Evolutionary conservation across 2,113 vertebrate genomes (phyloP).

Genomic region (Urocolius indicus): DNA sequence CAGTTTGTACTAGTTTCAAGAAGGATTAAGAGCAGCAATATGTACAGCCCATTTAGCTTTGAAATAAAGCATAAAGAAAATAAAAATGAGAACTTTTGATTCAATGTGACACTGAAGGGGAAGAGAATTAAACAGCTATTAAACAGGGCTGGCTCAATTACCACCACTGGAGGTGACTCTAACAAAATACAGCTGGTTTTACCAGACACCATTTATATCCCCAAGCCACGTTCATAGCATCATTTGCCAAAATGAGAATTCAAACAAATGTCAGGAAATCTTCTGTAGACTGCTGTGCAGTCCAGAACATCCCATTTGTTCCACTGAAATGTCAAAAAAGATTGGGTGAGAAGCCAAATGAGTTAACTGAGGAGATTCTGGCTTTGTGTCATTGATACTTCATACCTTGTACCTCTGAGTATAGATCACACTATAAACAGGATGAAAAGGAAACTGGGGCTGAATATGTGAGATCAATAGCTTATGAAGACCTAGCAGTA

Average conservation of each 20-base stretch:
- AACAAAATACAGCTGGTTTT: constrained; percentile 15
- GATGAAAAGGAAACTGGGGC: not conserved
- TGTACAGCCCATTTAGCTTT: constrained; percentile 56
- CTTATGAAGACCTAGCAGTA: not conserved
- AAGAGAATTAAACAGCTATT: constrained; percentile 47
- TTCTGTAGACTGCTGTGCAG: not conserved
- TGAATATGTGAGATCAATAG: not conserved
- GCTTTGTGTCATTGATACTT: not conserved
- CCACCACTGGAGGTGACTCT: constrained; percentile 30
- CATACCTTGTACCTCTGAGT: not conserved
- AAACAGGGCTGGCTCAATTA: constrained; percentile 18
- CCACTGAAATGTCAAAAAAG: constrained; percentile 3
- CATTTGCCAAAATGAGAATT: constrained; percentile 12
- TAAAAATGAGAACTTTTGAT: constrained; percentile 58
- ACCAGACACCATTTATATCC: not conserved
- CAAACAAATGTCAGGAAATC: not conserved
- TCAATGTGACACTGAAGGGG: constrained; percentile 60
- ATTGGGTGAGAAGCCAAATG: not conserved
- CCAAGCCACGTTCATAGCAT: not conserved
- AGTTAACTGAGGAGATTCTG: not conserved
- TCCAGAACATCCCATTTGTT: constrained; percentile 24
- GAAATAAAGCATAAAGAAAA: constrained; percentile 68
- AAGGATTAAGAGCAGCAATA: constrained; percentile 64
- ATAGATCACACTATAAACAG: not conserved
- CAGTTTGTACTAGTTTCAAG: constrained; percentile 42